A percentile compares a stretch with the other conserved stretches of the same genome.
Evolutionary conservation across 2,888 invertebrate genomes (phyloP).

Genomic region (Pelosia muscerda): DNA sequence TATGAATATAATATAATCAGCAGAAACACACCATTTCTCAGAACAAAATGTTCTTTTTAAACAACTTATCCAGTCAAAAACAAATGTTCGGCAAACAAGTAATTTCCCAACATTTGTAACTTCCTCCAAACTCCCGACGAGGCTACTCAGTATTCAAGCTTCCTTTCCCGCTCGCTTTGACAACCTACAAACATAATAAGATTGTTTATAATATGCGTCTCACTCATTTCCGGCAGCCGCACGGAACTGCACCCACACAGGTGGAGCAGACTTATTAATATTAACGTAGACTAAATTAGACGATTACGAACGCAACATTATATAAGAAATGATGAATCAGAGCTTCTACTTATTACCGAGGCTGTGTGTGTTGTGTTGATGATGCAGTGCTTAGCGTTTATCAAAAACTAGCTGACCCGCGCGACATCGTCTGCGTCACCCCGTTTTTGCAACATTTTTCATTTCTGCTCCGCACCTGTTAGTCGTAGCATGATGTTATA

Average conservation of each 20-base stretch:
- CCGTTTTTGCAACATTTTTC: no score
- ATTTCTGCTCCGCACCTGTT: no score
- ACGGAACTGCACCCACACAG: slow-evolving; percentile 28
- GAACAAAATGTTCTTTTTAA: not conserved
- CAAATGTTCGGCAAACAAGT: not conserved
- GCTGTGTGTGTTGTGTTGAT: no score
- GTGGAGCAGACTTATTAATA: slow-evolving; percentile 41
- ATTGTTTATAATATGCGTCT: slow-evolving; percentile 34
- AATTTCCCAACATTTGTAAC: slow-evolving; percentile 10
- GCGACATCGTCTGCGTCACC: no score
- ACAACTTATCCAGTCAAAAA: slow-evolving; percentile 3
- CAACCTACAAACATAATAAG: slow-evolving; percentile 24
- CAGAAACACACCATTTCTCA: not conserved
- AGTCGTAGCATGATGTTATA: no score
- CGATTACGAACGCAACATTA: slow-evolving; percentile 16
- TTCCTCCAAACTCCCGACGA: slow-evolving; percentile 7
- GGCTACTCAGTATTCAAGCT: slow-evolving; percentile 17
- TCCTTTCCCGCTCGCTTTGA: slow-evolving; percentile 22
- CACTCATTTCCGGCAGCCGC: slow-evolving; percentile 29
- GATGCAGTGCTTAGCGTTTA: no score
- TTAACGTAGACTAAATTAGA: slow-evolving; percentile 32
- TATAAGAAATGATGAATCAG: slow-evolving; percentile 29
- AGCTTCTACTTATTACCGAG: not conserved
- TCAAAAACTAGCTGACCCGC: no score
- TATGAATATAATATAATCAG: not conserved